Evolutionary conservation across 1,140 invertebrate genomes (phyloP).

Genomic region (Diorhabda carinulata): DNA sequence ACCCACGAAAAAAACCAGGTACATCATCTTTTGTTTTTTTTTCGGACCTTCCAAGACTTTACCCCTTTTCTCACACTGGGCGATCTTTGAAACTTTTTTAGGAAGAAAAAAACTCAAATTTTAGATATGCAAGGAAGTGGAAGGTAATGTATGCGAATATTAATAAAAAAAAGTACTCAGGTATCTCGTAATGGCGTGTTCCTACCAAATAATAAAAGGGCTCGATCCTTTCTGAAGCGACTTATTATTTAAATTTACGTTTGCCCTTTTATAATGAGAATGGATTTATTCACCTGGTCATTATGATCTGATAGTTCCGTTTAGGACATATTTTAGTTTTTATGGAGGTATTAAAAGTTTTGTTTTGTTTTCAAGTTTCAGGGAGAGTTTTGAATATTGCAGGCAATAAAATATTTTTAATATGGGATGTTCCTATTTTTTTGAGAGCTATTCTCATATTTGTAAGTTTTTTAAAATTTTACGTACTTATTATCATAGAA

Average conservation of each 20-base stretch:
- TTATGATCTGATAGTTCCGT: not conserved
- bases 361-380: too few species aligned
- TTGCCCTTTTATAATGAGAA: not conserved
- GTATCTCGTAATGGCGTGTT: slow-evolving; percentile 9
- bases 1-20: slow-evolving; percentile 43
- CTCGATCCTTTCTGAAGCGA: too few species aligned
- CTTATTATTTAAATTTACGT: not conserved
- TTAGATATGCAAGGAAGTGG: slow-evolving; percentile 34
- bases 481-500: too few species aligned
- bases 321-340: too few species aligned
- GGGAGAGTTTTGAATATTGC: too few species aligned
- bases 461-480: too few species aligned
- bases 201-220: too few species aligned
- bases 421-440: too few species aligned
- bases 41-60: slow-evolving; percentile 28
- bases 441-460: too few species aligned
- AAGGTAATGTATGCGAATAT: slow-evolving; percentile 9
- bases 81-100: slow-evolving; percentile 28
- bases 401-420: too few species aligned
- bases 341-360: too few species aligned
- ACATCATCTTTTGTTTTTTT: slow-evolving; percentile 37
- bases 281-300: not conserved
- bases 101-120: slow-evolving; percentile 32
- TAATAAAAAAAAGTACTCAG: slow-evolving; percentile 32
- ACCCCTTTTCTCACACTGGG: slow-evolving; percentile 40